Evolutionary conservation across 1,140 invertebrate genomes (phyloP).

Genomic region (Drosophila prosaltans): DNA sequence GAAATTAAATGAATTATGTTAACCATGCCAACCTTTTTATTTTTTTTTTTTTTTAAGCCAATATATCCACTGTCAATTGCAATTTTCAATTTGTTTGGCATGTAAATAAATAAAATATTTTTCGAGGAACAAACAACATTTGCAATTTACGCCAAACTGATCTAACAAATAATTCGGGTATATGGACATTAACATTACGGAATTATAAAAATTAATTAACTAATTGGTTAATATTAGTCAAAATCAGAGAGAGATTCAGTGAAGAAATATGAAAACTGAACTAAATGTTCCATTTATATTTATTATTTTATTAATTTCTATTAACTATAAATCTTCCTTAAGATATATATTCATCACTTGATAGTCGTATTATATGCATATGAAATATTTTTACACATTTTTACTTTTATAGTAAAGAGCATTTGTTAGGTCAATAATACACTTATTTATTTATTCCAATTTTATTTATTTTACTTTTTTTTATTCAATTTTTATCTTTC

Average conservation of each 20-base stretch:
- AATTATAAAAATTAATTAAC: too few relatives aligned
- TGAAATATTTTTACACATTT: too few relatives aligned
- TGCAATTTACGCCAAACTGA: conserved; percentile 13
- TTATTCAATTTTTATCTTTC: background rate
- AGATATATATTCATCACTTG: too few relatives aligned
- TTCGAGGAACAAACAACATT: conserved; percentile 25
- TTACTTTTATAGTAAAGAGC: background rate
- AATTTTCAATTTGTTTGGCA: conserved; percentile 37
- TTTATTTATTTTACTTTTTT: background rate
- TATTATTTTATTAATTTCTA: too few relatives aligned
- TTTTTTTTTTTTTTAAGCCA: conserved; percentile 19
- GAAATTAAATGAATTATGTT: conserved; percentile 55
- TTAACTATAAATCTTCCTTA: too few relatives aligned
- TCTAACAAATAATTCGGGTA: background rate
- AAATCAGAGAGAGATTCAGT: too few relatives aligned
- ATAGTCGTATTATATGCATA: too few relatives aligned
- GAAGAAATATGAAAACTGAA: too few relatives aligned
- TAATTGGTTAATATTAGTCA: too few relatives aligned
- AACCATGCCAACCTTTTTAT: conserved; percentile 34
- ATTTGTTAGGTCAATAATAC: background rate
- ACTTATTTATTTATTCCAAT: background rate
- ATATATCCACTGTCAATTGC: conserved; percentile 48
- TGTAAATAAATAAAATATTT: conserved; percentile 56
- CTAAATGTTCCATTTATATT: too few relatives aligned
- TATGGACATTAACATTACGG: background rate